Conservation (phyloP, 2,797 vertebrate species). For the Lacerta agilis region DNA sequence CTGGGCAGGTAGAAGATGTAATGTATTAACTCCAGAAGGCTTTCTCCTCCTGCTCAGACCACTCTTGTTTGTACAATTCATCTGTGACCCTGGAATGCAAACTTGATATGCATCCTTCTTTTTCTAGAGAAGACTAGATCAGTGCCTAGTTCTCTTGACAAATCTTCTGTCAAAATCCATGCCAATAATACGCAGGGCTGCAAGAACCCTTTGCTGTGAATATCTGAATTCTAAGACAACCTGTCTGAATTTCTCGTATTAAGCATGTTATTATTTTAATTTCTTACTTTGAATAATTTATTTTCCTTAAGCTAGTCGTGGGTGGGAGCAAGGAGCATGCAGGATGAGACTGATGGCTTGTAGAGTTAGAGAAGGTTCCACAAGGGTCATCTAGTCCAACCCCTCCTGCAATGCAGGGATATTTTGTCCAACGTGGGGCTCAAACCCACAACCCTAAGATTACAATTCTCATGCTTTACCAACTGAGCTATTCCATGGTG, state of each 20-base stretch:
- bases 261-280: not conserved
- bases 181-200: not conserved
- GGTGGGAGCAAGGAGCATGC: not conserved
- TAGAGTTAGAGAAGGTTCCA: too few relatives aligned
- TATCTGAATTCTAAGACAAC: not conserved
- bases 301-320: not conserved
- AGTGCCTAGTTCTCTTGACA: not conserved
- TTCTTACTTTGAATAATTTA: not conserved
- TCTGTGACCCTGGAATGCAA: not conserved
- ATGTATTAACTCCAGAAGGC: not conserved
- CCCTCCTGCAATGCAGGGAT: too few relatives aligned
- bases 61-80: not conserved
- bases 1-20: not conserved
- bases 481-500: not conserved
- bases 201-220: not conserved
- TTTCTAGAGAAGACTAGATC: not conserved
- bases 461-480: too few relatives aligned
- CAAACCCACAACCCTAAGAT: too few relatives aligned
- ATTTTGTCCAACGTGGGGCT: too few relatives aligned
- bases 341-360: not conserved
- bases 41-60: not conserved
- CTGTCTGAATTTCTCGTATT: not conserved
- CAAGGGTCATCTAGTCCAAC: too few relatives aligned
- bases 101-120: not conserved
- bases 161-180: constrained; percentile 4